Base-by-base conservation (phyloP, 2,888 invertebrate species). In the Zaprionus lineosus region DNA sequence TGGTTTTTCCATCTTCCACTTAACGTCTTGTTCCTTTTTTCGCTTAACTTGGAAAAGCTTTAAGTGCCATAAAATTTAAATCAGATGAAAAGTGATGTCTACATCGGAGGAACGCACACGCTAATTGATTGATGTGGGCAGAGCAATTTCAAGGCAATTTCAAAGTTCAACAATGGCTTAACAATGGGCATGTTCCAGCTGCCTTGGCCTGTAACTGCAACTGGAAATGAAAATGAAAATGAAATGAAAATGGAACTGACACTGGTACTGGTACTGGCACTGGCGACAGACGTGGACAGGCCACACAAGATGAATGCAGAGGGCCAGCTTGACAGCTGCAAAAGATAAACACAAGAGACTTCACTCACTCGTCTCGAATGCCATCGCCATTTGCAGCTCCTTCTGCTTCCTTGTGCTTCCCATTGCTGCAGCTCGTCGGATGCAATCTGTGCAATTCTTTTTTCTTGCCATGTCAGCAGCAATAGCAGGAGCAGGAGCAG, bases 101-200 rank as follows among this genome's bases (percentile, higher is more conserved):
- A 65, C 68, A 59, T 65, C 71, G 56, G 51, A 55, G 40, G 51
- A 40, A 43, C 11, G 28, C 34, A 51, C 41, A 57, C 62, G 69
- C 84, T 79, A 84, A 79, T 79, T 79, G 78, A 84, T 79, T 81
- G 78, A 79, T 84, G 84, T 81, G 68, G 63, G 56, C 77, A 81
- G 59, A 84, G 84, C 84, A 79, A 79, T 79, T 78, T 70, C 82
- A 74, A 70, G 78, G 82, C 84, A 79, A 79, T 81, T 79, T 63
- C 82, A 74, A 81, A 79, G 78, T 81, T 81, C 65, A 81, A 84
- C 78, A 84, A 81, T 67, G 70, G 74, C 59, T 41, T 66, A 65
- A 67, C 67, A 71, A 66, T 46, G 65, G 36, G 29, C 28, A 9
- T 41, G 50, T 18, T 43, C 12, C 12, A 16, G 39, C 39, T 24